Evolutionary conservation across 1,140 invertebrate genomes (phyloP).

Genomic region (Eubasilissa regina): DNA sequence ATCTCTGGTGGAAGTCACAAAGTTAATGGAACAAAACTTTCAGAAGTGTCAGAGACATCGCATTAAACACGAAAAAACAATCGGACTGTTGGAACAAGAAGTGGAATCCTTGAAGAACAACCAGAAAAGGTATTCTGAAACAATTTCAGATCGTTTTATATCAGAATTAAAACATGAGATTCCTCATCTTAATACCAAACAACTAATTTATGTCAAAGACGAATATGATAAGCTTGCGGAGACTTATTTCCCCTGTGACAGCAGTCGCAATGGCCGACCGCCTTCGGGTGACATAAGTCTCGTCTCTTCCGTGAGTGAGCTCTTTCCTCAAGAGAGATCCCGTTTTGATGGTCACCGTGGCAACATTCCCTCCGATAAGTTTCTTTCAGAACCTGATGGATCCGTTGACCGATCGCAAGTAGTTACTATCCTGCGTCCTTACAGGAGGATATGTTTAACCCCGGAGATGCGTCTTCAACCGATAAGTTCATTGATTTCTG

Average conservation of each 20-base stretch:
- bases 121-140: constrained; percentile 31
- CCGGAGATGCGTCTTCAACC: constrained; percentile 16
- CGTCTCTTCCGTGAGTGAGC: background rate
- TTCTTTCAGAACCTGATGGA: background rate
- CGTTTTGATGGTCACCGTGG: too few relatives aligned
- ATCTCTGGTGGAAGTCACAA: background rate
- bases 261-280: background rate
- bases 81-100: background rate
- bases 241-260: background rate
- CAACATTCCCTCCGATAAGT: background rate
- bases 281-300: background rate
- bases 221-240: background rate
- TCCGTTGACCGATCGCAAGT: background rate
- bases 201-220: background rate
- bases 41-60: background rate
- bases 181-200: background rate
- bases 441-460: background rate
- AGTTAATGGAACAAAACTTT: background rate
- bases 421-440: constrained; percentile 16
- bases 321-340: background rate
- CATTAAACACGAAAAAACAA: constrained; percentile 12
- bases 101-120: constrained; percentile 6
- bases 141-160: constrained; percentile 9
- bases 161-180: background rate
- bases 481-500: constrained; percentile 10